Evolutionary conservation across 2,797 vertebrate species (phyloP).

Genomic region (Sphenodon punctatus): DNA sequence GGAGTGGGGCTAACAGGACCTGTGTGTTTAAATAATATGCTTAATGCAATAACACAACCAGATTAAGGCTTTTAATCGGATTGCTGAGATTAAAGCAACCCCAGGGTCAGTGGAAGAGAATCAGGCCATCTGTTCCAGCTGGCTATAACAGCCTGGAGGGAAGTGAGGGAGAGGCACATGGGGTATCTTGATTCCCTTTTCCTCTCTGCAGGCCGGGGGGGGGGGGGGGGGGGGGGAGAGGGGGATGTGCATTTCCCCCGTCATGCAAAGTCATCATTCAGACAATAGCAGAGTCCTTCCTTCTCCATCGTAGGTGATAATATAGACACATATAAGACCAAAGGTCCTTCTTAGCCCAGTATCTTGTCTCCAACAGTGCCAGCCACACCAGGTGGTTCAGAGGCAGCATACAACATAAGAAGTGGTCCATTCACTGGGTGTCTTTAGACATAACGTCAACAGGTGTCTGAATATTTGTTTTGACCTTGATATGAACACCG

Average conservation of each 20-base stretch:
- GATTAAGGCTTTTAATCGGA: conserved; percentile 11
- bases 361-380: too few relatives aligned
- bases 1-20: not conserved
- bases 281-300: not conserved
- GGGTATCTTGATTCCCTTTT: not conserved
- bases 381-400: too few relatives aligned
- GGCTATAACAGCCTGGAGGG: not conserved
- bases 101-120: conserved; percentile 5
- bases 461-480: too few relatives aligned
- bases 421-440: too few relatives aligned
- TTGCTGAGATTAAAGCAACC: conserved; percentile 25
- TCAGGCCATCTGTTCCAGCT: conserved; percentile 23
- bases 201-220: conserved; percentile 10
- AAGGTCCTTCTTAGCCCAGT: too few relatives aligned
- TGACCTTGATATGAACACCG: too few relatives aligned
- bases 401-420: too few relatives aligned
- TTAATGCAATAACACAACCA: conserved; percentile 35
- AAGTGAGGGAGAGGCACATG: not conserved
- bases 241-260: not conserved
- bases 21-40: conserved; percentile 12
- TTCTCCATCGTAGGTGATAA: not conserved
- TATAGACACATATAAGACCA: too few relatives aligned
- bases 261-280: not conserved
- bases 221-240: not conserved
- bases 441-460: too few relatives aligned